Evolutionary conservation across 2,888 invertebrate genomes (phyloP), one percentile per base, ranked within the genome.

Genomic region (Dusona sp.): DNA sequence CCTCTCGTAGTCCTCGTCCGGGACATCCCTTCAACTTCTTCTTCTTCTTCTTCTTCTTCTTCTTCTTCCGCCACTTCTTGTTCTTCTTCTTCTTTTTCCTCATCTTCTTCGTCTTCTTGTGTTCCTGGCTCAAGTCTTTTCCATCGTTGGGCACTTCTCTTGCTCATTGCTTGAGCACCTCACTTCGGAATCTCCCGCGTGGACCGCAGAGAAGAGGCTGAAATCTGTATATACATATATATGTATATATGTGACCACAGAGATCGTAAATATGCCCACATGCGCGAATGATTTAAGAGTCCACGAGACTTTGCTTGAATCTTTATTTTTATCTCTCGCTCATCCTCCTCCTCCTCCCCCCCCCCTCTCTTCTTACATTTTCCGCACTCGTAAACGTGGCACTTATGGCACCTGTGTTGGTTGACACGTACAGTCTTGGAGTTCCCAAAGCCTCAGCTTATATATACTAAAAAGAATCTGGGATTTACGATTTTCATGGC

Each of bases 211-310:
- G 77, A 64, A 33, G 65, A 77, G 25, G 38, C 67, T 79, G 29
- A n/a, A 29, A 51, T 79, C 29, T 54, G 25, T 54, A 54, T 75
- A 33, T 67, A 22, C 75, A 8, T 45, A 48, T 25, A 45, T 64
- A 33, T 74, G 7, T 64, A 45, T 83, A 77, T 65, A 80, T 77
- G n/a, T 61, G 64, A 61, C 64, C 74, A 54, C 13, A 38, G 65
- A 54, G 85, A 85, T 88, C 88, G 87, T 88, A 88, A 88, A 88
- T 87, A 86, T 88, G 79, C 80, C 85, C 85, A 87, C 88, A 87
- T 87, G 73, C 84, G 73, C 79, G 48, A 73, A 87, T 87, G 88
- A 88, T 88, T 88, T 87, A 88, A 84, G 87, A 86, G 87, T 86
- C 73, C 86, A 73, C 87, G 57, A 83, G 86, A 84, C 61, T 45